Conservation (phyloP, 2,113 vertebrate species). For the Hippoglossus stenolepis region DNA sequence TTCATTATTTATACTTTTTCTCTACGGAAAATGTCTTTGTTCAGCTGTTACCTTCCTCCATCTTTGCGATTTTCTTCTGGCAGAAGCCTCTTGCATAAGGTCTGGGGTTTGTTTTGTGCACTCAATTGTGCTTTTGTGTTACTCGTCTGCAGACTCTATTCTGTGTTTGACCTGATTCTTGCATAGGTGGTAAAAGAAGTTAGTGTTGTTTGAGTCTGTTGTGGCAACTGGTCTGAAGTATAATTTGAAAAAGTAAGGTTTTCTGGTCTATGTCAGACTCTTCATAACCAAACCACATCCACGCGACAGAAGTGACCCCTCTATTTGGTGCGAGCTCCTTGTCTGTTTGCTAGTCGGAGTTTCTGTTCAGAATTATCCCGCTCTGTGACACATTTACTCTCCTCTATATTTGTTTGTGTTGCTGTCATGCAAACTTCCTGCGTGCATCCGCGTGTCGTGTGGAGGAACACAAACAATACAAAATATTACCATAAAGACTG, state of each 20-base stretch:
- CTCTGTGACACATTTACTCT: neutral
- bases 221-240: neutral
- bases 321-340: neutral
- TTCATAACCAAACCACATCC: neutral
- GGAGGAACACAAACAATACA: neutral
- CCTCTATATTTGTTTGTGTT: neutral
- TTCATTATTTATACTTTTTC: neutral
- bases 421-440: too few species aligned
- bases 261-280: neutral
- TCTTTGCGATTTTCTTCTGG: neutral
- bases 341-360: neutral
- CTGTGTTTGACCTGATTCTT: neutral
- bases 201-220: neutral
- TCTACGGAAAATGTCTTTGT: neutral
- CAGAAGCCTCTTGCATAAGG: neutral
- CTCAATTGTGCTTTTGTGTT: neutral
- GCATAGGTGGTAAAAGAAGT: neutral
- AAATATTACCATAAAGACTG: neutral
- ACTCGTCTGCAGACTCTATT: neutral
- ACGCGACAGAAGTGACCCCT: neutral
- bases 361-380: neutral
- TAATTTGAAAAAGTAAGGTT: neutral
- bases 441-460: neutral
- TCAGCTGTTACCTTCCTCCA: neutral
- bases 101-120: neutral